A percentile compares a stretch with the other conserved stretches of the same genome.
These are phyloP conservation scores for Hydrocynus forskahlii DNA, from an alignment of 2,797 vertebrate species.

Conservation along the genomic window DNA sequence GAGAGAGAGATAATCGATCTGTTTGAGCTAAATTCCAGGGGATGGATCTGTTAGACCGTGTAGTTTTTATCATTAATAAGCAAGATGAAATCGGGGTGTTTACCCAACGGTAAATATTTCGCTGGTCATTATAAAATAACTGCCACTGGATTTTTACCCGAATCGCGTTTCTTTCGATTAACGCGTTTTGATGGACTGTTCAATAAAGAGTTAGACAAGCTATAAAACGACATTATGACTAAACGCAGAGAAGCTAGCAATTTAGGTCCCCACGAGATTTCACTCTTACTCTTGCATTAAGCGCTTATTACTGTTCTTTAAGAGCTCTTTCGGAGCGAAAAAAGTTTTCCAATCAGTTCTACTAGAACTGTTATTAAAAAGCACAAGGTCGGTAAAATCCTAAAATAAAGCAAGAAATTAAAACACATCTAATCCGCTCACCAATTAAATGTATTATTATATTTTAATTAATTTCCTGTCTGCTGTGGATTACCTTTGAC, in stretches of 20 bases:
- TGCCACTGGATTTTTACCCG: too few species aligned
- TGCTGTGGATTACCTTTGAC: conserved; percentile 78
- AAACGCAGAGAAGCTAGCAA: background rate
- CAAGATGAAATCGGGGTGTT: too few species aligned
- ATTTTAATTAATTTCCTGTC: conserved; percentile 78
- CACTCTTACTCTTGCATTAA: background rate
- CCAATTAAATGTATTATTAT: conserved; percentile 76
- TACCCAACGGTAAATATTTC: too few species aligned
- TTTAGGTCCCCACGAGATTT: background rate
- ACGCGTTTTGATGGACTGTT: too few species aligned
- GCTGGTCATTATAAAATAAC: too few species aligned
- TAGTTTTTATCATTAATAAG: too few species aligned
- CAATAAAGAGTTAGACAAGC: background rate
- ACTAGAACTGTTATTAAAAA: conserved; percentile 65
- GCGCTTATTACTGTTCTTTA: background rate
- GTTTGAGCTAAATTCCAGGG: too few species aligned
- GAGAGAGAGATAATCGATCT: too few species aligned
- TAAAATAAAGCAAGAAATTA: conserved; percentile 72
- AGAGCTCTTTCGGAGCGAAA: conserved; percentile 42
- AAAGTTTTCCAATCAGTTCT: background rate
- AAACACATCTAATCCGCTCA: conserved; percentile 76
- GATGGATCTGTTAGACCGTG: too few species aligned
- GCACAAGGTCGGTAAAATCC: conserved; percentile 68
- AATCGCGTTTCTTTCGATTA: too few species aligned
- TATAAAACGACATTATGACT: background rate